These are phyloP conservation scores for Bathynomus jamesi DNA, from an alignment of 1,140 invertebrate species.

Conservation along the genomic window DNA sequence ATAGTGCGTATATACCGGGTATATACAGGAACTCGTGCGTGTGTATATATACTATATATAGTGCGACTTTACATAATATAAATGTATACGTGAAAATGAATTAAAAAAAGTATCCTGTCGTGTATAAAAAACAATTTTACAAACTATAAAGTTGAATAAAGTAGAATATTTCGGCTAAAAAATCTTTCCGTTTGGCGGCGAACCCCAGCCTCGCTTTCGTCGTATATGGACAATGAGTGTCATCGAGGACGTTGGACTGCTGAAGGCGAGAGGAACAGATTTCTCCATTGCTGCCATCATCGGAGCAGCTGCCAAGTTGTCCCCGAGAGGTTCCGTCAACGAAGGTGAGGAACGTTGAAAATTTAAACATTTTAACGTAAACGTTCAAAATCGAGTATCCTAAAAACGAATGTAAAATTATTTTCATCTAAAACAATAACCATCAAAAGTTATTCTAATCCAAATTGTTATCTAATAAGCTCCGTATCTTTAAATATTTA, in stretches of 20 bases:
- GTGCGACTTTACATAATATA: neutral
- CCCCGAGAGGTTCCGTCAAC: neutral
- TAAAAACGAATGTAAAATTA: too few species aligned
- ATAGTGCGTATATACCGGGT: too few species aligned
- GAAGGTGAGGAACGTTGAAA: too few species aligned
- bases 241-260: constrained; percentile 23
- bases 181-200: neutral
- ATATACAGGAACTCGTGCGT: neutral
- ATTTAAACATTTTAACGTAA: too few species aligned
- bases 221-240: too few species aligned
- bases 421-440: too few species aligned
- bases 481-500: too few species aligned
- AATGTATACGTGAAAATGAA: neutral
- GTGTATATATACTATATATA: neutral
- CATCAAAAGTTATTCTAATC: too few species aligned
- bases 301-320: constrained; percentile 49
- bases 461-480: too few species aligned
- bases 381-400: too few species aligned
- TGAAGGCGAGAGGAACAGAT: constrained; percentile 59
- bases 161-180: neutral
- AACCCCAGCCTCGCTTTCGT: neutral
- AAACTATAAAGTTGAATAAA: neutral
- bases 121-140: neutral
- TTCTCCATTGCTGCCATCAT: constrained; percentile 91
- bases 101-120: neutral